Base-by-base conservation (phyloP, 2,797 vertebrate species). In the Lepilemur ruficaudatus region DNA sequence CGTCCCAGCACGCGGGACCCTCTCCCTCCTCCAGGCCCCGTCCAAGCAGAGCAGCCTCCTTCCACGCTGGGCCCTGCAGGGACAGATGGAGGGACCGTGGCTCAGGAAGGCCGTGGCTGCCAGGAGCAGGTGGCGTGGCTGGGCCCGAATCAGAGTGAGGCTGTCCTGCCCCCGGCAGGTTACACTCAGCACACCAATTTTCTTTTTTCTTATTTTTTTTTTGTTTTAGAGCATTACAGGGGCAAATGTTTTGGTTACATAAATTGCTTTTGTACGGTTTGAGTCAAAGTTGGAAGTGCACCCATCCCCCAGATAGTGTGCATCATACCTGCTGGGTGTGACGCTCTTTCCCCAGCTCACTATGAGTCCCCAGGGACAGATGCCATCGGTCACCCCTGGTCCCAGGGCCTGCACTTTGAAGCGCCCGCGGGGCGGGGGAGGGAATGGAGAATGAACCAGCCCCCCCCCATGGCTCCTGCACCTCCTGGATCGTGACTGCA, bases 401-500 rank as follows among this genome's bases (percentile, higher is more conserved):
- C 52, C 69, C 52, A 7, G 48, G 1, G 11, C 75, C 48, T 2
- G 5, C 20, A 7, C 22, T 18, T 55, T 4, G 2, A 10, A 0
- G 6, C 1, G 41, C 41, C 65, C 55, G 4, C 4, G 38, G 15
- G 5, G 2, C 6, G 20, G 20, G 22, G 13, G 32, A 5, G 14
- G 2, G 5, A 23, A 32, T 7, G 17, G 15, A 1, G 20, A 10
- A 11, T 9, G 11, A 11, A 48, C 43, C 3, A 3, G 14, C 3
- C 0, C 9, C 11, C 11, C 10, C 46, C 46, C 46, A 10, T 9
- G 43, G 72, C 38, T 28, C 30, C 0, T 9, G 35, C 23, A 2
- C 43, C 17, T 22, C 75, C 78, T 0, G 0, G 2, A 4, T 9
- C 55, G 1, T 3, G 3, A 7, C 17, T 0, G 0, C n/a, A 18